These are phyloP conservation scores for Staurois parvus DNA, from an alignment of 2,797 vertebrate species.

Conservation along the genomic window DNA sequence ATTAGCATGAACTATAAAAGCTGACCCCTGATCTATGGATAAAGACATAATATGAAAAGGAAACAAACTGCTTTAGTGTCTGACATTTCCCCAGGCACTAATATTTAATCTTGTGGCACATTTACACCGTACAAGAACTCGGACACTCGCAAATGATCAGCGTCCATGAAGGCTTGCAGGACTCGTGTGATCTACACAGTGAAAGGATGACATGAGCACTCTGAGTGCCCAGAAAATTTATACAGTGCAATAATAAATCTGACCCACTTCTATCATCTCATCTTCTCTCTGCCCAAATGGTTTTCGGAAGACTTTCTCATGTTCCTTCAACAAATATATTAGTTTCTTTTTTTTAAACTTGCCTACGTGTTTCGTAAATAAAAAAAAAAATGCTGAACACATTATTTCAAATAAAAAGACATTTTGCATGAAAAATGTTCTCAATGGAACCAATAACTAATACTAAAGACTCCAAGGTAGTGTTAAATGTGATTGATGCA, in stretches of 20 bases:
- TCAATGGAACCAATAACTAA: neutral
- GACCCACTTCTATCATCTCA: slow-evolving; percentile 31
- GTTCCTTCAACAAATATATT: neutral
- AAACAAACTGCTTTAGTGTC: slow-evolving; percentile 1
- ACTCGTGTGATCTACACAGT: neutral
- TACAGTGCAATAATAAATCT: slow-evolving; percentile 20
- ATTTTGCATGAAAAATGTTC: neutral
- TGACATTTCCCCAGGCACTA: neutral
- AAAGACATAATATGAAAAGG: neutral
- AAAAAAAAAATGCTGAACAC: neutral
- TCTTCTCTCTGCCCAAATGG: slow-evolving; percentile 1
- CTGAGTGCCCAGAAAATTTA: neutral
- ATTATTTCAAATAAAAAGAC: neutral
- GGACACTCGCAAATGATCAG: neutral
- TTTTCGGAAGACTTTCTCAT: neutral
- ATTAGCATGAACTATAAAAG: neutral
- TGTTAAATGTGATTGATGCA: too few species aligned
- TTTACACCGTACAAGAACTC: neutral
- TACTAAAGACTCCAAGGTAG: neutral
- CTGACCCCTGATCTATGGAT: neutral
- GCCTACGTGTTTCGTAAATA: neutral
- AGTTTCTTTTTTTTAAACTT: neutral
- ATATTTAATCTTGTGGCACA: slow-evolving; percentile 5
- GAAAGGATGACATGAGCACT: slow-evolving; percentile 6
- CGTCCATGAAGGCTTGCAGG: slow-evolving; percentile 3